Evolutionary conservation across 1,140 invertebrate species (phyloP).

Genomic region (Pissodes strobi): DNA sequence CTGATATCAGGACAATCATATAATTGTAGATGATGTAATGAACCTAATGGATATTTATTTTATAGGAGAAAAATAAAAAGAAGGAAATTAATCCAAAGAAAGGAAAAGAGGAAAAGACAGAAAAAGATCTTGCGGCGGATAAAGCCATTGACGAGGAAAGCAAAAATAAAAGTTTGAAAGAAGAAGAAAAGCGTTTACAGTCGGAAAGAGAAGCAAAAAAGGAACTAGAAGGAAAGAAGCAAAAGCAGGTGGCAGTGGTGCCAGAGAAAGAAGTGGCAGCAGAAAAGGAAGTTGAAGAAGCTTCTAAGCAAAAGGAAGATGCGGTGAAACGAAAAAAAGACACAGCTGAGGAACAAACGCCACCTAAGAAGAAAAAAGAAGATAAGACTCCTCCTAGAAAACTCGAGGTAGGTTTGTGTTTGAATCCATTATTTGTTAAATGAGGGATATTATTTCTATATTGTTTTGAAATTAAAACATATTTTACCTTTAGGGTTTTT

Average conservation of each 20-base stretch:
- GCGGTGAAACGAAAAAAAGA: slow-evolving; percentile 3
- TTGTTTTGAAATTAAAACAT: too few species aligned
- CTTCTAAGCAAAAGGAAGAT: too few species aligned
- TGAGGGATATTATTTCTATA: too few species aligned
- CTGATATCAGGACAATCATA: too few species aligned
- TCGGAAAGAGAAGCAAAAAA: too few species aligned
- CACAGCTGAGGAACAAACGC: too few species aligned
- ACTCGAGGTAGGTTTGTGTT: slow-evolving; percentile 5
- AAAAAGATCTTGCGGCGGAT: neutral
- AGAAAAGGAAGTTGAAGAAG: neutral
- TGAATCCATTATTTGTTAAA: too few species aligned
- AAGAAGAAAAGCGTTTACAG: neutral
- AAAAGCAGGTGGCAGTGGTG: neutral
- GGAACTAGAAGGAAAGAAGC: neutral
- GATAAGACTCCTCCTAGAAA: slow-evolving; percentile 22
- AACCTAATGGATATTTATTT: too few species aligned
- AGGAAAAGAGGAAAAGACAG: neutral
- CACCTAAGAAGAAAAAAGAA: slow-evolving; percentile 14
- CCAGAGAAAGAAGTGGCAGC: neutral
- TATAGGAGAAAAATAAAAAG: too few species aligned
- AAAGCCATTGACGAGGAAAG: neutral
- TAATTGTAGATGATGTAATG: too few species aligned
- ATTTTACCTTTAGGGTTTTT: too few species aligned
- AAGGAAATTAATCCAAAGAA: too few species aligned
- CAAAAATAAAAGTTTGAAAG: neutral